Conservation (phyloP, 2,888 invertebrate species). For the Hemithea aestivaria region DNA sequence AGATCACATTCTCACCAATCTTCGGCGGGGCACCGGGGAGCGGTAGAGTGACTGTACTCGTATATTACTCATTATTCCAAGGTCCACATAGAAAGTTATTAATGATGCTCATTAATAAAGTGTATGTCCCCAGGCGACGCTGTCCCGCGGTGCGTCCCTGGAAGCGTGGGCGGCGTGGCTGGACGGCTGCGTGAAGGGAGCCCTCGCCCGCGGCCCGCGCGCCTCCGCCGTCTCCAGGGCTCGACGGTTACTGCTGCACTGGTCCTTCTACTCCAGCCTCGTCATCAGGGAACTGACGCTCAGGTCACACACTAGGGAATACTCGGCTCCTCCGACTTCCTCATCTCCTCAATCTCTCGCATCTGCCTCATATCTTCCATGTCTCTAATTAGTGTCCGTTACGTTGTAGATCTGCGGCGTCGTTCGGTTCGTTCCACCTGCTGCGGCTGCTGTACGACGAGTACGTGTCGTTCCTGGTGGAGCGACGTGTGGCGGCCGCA, state of each 20-base stretch:
- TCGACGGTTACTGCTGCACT: conserved; percentile 94
- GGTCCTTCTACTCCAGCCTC: conserved; percentile 99
- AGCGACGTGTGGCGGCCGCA: conserved; percentile 96
- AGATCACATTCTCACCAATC: too few species aligned
- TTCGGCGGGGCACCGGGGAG: too few species aligned
- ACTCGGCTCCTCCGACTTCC: too few species aligned
- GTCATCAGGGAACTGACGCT: conserved; percentile 98
- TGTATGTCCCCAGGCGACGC: conserved; percentile 78
- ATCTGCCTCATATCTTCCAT: too few species aligned
- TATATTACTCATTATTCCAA: too few species aligned
- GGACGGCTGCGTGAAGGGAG: conserved; percentile 93
- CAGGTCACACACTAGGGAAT: conserved; percentile 39
- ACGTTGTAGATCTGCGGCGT: conserved; percentile 96
- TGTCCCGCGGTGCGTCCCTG: conserved; percentile 94
- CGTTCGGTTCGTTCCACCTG: conserved; percentile 99
- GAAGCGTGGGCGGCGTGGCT: conserved; percentile 99
- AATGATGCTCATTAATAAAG: background rate
- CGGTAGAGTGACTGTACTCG: too few species aligned
- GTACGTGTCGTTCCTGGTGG: conserved; percentile 99
- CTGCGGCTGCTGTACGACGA: conserved; percentile 98
- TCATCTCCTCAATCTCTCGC: too few species aligned
- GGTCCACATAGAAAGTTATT: too few species aligned
- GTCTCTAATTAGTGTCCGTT: too few species aligned
- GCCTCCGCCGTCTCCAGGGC: conserved; percentile 88
- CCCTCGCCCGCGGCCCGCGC: conserved; percentile 91